Conservation (phyloP, 2,888 invertebrate genomes). For the Zygogramma bicolorata region DNA sequence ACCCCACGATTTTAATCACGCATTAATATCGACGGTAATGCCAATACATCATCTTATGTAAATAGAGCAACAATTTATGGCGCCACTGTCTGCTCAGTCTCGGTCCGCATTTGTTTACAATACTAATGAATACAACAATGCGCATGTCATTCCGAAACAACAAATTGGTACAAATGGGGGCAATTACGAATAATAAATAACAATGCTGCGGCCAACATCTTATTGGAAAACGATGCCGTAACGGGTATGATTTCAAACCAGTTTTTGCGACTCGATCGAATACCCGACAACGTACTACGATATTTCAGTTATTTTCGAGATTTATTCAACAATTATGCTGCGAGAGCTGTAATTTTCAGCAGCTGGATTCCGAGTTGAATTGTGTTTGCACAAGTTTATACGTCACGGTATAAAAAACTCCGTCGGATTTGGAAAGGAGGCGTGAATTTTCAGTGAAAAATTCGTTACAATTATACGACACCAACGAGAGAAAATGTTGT, state of each 20-base stretch:
- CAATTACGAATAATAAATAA: conserved; percentile 27
- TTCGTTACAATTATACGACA: too few species aligned
- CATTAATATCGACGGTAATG: conserved; percentile 33
- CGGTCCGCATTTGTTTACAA: conserved; percentile 31
- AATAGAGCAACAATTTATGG: conserved; percentile 36
- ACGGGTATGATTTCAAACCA: background rate
- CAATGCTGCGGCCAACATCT: conserved; percentile 11
- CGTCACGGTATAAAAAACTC: too few species aligned
- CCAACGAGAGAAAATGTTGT: too few species aligned
- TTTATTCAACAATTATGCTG: background rate
- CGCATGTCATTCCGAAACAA: conserved; percentile 24
- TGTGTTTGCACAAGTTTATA: background rate
- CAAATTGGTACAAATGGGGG: conserved; percentile 28
- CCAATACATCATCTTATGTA: conserved; percentile 38
- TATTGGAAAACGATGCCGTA: conserved; percentile 14
- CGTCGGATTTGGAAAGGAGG: too few species aligned
- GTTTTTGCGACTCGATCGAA: background rate
- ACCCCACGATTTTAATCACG: conserved; percentile 23
- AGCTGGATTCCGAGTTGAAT: background rate
- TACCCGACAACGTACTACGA: background rate
- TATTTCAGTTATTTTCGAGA: background rate
- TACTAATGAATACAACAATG: conserved; percentile 37
- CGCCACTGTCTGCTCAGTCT: conserved; percentile 7
- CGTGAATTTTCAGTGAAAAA: too few species aligned
- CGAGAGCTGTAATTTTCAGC: background rate